Percentiles rank a stretch among this genome's conserved stretches.
These are phyloP conservation scores for Agrilus planipennis DNA, from an alignment of 1,140 invertebrate genomes.

Conservation along the genomic window DNA sequence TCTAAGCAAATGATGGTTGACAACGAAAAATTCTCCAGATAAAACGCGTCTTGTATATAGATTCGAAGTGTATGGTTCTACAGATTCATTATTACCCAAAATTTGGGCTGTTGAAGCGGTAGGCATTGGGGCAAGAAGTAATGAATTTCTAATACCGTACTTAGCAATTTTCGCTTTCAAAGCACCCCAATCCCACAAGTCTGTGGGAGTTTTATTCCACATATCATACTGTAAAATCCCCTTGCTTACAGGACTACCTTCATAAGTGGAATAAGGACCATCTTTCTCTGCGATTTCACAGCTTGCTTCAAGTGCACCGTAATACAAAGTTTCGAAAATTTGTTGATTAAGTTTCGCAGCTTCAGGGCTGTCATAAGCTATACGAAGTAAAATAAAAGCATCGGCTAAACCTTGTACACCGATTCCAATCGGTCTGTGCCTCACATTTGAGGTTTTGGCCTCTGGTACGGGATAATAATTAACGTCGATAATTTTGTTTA, in stretches of 20 bases:
- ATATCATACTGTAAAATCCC: slow-evolving; percentile 97
- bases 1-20: slow-evolving; percentile 91
- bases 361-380: slow-evolving; percentile 80
- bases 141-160: slow-evolving; percentile 87
- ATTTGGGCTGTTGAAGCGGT: slow-evolving; percentile 99
- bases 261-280: slow-evolving; percentile 85
- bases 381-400: slow-evolving; percentile 89
- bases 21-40: slow-evolving; percentile 82
- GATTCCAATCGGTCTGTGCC: slow-evolving; percentile 92
- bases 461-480: slow-evolving; percentile 94
- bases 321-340: slow-evolving; percentile 98
- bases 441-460: slow-evolving; percentile 76
- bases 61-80: slow-evolving; percentile 97
- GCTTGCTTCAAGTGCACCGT: slow-evolving; percentile 90
- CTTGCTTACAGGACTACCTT: slow-evolving; percentile 85
- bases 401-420: slow-evolving; percentile 96
- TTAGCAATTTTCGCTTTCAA: slow-evolving; percentile 81
- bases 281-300: slow-evolving; percentile 84
- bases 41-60: slow-evolving; percentile 90
- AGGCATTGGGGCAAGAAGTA: slow-evolving; percentile 95
- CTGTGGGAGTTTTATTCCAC: slow-evolving; percentile 86
- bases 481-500: slow-evolving; percentile 96
- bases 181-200: slow-evolving; percentile 79
- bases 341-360: slow-evolving; percentile 84
- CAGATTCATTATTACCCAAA: slow-evolving; percentile 96